phyloP scores from a whole-genome alignment of 2,888 invertebrate genomes.

The Panzeria rudis region DNA sequence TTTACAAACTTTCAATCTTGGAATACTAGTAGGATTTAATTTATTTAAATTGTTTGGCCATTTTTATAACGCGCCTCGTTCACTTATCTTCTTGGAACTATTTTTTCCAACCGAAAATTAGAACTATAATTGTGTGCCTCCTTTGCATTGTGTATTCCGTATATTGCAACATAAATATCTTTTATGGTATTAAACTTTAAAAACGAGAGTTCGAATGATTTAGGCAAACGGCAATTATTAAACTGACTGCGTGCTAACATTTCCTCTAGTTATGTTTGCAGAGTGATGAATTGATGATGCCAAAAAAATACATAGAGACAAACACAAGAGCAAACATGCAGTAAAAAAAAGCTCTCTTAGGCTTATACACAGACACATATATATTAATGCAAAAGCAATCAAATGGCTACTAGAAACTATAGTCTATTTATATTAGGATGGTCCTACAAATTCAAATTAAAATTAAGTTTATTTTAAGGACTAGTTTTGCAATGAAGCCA shows the following conservation, averaged over 20 bases:
- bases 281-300: constrained; percentile 64
- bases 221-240: constrained; percentile 63
- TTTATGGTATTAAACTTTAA: constrained; percentile 3
- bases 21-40: too few relatives aligned
- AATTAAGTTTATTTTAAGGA: neutral
- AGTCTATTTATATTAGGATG: neutral
- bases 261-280: constrained; percentile 62
- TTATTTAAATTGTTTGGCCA: neutral
- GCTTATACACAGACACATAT: neutral
- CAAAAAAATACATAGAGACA: neutral
- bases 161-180: constrained; percentile 18
- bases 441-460: neutral
- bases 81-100: too few relatives aligned
- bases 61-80: neutral
- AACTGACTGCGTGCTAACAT: constrained; percentile 61
- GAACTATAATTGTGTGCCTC: neutral
- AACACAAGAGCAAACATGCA: neutral
- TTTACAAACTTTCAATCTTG: too few relatives aligned
- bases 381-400: neutral
- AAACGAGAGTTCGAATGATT: constrained; percentile 48
- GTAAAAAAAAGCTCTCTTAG: neutral
- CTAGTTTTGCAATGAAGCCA: too few relatives aligned
- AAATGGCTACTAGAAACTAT: neutral
- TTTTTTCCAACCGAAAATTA: neutral
- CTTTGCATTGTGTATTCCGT: neutral